These are phyloP conservation scores for Gulo gulo DNA, from an alignment of 2,113 vertebrate genomes.

Conservation along the genomic window DNA sequence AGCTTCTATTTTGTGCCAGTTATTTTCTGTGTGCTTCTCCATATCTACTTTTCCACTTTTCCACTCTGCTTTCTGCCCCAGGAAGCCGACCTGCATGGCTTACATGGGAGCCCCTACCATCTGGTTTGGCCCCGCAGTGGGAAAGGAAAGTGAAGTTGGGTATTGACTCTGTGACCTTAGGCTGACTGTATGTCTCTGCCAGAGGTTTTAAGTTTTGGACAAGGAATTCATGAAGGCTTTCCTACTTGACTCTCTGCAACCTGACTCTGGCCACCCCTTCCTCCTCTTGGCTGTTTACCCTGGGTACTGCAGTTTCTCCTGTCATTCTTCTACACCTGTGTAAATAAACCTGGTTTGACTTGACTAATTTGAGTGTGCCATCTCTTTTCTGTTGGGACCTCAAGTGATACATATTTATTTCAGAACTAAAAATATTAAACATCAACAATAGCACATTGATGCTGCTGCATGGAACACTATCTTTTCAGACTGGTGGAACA, in stretches of 20 bases:
- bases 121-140: not conserved
- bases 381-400: constrained; percentile 20
- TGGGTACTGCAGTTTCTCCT: not conserved
- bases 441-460: not conserved
- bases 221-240: not conserved
- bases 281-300: not conserved
- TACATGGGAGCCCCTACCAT: not conserved
- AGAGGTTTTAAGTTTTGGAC: not conserved
- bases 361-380: not conserved
- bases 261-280: not conserved
- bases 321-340: not conserved
- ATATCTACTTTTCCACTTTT: not conserved
- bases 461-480: not conserved
- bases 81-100: not conserved
- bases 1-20: not conserved
- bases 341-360: not conserved
- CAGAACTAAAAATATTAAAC: constrained; percentile 26
- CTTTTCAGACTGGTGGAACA: not conserved
- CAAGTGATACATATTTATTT: not conserved
- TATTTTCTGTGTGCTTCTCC: not conserved
- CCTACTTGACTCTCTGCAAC: not conserved
- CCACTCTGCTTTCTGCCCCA: not conserved
- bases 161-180: not conserved
- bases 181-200: not conserved
- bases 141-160: not conserved